Conservation (phyloP, 1,140 invertebrate genomes). For the Doryteuthis pealeii region DNA sequence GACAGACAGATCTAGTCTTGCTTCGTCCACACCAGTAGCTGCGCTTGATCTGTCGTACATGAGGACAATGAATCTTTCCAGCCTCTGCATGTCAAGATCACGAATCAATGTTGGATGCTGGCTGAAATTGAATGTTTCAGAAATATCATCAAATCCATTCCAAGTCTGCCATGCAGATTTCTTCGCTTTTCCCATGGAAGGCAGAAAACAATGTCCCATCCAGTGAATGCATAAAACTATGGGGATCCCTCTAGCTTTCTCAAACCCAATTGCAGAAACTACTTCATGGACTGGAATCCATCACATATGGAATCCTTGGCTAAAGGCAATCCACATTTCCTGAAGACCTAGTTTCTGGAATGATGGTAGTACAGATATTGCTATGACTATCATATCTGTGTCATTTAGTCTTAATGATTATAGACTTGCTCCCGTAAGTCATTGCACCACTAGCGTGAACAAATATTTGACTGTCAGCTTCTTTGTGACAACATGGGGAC, state of each 20-base stretch:
- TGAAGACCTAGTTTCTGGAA: too few species aligned
- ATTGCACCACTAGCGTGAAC: conserved; percentile 33
- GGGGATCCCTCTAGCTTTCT: too few species aligned
- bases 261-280: conserved; percentile 33
- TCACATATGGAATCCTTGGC: too few species aligned
- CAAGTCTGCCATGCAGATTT: conserved; percentile 31
- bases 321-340: too few species aligned
- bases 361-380: too few species aligned
- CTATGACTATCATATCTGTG: too few species aligned
- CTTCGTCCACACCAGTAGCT: conserved; percentile 18
- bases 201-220: conserved; percentile 38
- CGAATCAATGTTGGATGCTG: conserved; percentile 16
- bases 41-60: conserved; percentile 28
- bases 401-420: conserved; percentile 16
- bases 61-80: conserved; percentile 29
- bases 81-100: conserved; percentile 16
- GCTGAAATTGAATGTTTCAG: conserved; percentile 27
- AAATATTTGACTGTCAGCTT: conserved; percentile 31
- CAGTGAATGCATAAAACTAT: conserved; percentile 34
- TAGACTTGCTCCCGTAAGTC: conserved; percentile 15
- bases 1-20: too few species aligned
- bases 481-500: conserved; percentile 19
- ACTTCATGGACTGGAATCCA: not conserved
- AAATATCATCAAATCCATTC: conserved; percentile 30
- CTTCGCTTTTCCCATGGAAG: conserved; percentile 31